Evolutionary conservation across 2,113 vertebrate species (phyloP).

Genomic region (Ceyx melanurus): DNA sequence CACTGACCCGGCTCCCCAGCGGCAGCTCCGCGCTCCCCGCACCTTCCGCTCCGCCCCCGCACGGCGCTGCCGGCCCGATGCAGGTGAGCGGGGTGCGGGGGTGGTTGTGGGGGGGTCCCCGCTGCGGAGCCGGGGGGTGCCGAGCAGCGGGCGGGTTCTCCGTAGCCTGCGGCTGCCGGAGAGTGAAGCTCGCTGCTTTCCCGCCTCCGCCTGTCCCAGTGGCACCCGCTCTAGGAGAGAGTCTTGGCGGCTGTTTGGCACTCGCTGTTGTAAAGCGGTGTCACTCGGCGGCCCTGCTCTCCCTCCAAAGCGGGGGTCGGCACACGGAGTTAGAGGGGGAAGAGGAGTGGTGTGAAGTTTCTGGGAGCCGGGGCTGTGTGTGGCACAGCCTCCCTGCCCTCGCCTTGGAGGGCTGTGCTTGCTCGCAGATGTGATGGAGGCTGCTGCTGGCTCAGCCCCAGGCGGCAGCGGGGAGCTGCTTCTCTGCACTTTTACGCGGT

Average conservation of each 20-base stretch:
- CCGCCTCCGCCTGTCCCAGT: not conserved
- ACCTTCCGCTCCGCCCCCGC: no score
- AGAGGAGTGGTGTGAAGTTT: not conserved
- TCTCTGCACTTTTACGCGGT: fast-evolving
- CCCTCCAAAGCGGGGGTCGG: not conserved
- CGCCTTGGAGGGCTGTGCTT: not conserved
- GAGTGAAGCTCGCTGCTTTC: fast-evolving
- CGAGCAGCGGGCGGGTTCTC: not conserved
- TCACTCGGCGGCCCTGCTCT: not conserved
- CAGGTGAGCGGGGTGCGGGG: not conserved
- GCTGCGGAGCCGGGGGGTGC: not conserved
- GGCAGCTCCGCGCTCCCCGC: no score
- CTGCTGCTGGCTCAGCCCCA: not conserved
- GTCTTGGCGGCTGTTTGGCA: not conserved
- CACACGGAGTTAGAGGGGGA: fast-evolving
- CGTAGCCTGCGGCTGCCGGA: fast-evolving
- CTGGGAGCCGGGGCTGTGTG: fast-evolving
- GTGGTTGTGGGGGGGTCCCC: no score
- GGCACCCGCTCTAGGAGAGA: no score
- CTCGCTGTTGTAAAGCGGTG: fast-evolving
- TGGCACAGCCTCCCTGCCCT: not conserved
- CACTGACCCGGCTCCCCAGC: no score
- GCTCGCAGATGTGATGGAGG: no score
- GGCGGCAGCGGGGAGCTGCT: no score
- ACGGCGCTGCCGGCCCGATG: no score